Evolutionary conservation across 2,797 vertebrate genomes (phyloP), one percentile per base, ranked within the genome.

Genomic region (Alcedo quadribrachys): DNA sequence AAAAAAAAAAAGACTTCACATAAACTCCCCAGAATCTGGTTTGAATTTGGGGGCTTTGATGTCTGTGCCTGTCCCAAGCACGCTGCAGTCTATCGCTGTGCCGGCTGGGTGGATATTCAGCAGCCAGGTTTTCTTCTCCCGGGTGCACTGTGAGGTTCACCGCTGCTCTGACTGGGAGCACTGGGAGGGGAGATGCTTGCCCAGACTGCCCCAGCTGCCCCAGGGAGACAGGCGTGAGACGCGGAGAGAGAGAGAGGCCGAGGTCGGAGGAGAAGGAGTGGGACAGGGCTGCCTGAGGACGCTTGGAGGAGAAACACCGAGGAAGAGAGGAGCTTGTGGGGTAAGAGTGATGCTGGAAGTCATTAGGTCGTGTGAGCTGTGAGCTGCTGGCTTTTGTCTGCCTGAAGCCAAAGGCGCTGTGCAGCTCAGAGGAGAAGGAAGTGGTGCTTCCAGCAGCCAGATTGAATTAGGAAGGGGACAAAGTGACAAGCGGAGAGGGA

Each of bases 21-120:
- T 57, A 45, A 81, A 68, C 33, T 71, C 30, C 20, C 19, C 11
- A 11, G 92, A 85, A 81, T 93, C 85, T 95, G 94, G 92, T 88
- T 96, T 89, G 74, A 88, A 69, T 96, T 95, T 92, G 70, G 42
- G 2, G 8, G 70, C 91, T 95, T 93, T 89, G 87, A 91, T 90
- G 90, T 69, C 30, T 0, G 11, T 81, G 83, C 80, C 84, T 65
- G 92, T 94, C 87, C 82, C 74, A 32, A 32, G 93, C 89, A 32
- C 2, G 1, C 85, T 15, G 68, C 89, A 73, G 92, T 71, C 90
- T n/a, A n/a, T 85, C 18, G 0, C 71, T 65, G 81, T 9, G 42
- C 35, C 0, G 9, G 50, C 81, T 30, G 87, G 74, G 51, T 48
- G 85, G 84, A 27, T 60, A 25, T 53, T 45, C 33, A 45, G 30